Percentiles rank a stretch among this genome's conserved stretches.
Evolutionary conservation across 1,140 invertebrate genomes (phyloP).

Genomic region (Drosophila tropicalis): DNA sequence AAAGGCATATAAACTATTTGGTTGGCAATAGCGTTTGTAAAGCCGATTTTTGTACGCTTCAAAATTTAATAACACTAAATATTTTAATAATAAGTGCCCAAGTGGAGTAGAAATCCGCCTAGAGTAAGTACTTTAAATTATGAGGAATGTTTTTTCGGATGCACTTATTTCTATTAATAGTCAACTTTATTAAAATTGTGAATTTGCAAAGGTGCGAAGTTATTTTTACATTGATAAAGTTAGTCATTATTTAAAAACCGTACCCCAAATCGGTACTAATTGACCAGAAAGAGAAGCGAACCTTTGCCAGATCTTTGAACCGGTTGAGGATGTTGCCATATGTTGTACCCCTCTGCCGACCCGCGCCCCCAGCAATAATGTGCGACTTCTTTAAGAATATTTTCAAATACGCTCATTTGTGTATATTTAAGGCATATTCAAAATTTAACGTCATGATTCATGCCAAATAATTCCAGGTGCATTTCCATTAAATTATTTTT

Average conservation of each 20-base stretch:
- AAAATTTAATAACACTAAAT: no score
- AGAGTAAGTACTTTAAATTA: no score
- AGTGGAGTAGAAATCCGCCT: no score
- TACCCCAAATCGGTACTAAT: slow-evolving; percentile 7
- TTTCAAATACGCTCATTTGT: not conserved
- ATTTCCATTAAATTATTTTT: slow-evolving; percentile 21
- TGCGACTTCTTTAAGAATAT: not conserved
- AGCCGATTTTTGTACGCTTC: no score
- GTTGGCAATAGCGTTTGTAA: no score
- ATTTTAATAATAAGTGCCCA: no score
- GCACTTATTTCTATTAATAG: no score
- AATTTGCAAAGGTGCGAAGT: not conserved
- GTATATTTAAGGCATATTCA: not conserved
- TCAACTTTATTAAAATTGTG: not conserved
- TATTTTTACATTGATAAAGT: not conserved
- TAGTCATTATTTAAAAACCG: not conserved
- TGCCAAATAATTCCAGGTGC: slow-evolving; percentile 9
- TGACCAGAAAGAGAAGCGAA: slow-evolving; percentile 19
- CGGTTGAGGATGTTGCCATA: slow-evolving; percentile 20
- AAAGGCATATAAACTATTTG: no score
- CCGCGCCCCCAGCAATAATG: not conserved
- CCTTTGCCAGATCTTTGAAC: slow-evolving; percentile 1
- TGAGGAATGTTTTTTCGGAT: no score
- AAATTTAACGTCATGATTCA: slow-evolving; percentile 5
- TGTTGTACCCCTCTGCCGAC: no score